Base-by-base conservation (phyloP, 1,140 invertebrate species). In the Camponotus pennsylvanicus region DNA sequence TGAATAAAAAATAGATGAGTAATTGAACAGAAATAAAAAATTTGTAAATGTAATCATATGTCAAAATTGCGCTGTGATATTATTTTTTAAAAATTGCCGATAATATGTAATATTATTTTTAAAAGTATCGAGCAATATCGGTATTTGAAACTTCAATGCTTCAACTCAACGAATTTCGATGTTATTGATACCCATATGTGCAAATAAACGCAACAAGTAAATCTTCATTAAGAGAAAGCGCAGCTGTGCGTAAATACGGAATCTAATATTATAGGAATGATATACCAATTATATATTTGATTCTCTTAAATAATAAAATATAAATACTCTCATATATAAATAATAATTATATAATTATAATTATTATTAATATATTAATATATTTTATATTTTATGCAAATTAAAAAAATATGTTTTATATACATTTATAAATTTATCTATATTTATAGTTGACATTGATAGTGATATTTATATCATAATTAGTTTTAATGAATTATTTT, bases 151-250 rank as follows among this genome's bases (percentile, higher is more conserved):
- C 18, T 40, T 83, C 7, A 63, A 45, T 49, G 18, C 63, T 15
- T 75, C n/a, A 63, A 55, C n/a, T 15, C 66, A 57, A 52, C 18
- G n/a, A 45, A 61, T 71, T 82, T 71, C 49, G 13, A 32, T 76
- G 21, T 40, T 61, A 63, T 32, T 45, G 15, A 27, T 18, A 34
- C 5, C 15, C 79, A 83, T 73, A 34, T 83, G 67, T 83, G 70
- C 67, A 83, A 83, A 83, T 83, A 73, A 63, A 45, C 2, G 67
- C 37, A 73, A 73, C 52, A 61, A 55, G 52, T 61, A 11, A 79
- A 67, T 67, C n/a, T 67, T 55, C 34, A 40, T 40, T 67, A 55
- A 79, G n/a, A 52, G n/a, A 79, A 66, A 32, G 11, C 21, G n/a
- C 40, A 42, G 45, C 27, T 66, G 61, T 27, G 27, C 27, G 27